These are phyloP conservation scores for Torymus auratus DNA, from an alignment of 2,888 invertebrate genomes.

Conservation along the genomic window DNA sequence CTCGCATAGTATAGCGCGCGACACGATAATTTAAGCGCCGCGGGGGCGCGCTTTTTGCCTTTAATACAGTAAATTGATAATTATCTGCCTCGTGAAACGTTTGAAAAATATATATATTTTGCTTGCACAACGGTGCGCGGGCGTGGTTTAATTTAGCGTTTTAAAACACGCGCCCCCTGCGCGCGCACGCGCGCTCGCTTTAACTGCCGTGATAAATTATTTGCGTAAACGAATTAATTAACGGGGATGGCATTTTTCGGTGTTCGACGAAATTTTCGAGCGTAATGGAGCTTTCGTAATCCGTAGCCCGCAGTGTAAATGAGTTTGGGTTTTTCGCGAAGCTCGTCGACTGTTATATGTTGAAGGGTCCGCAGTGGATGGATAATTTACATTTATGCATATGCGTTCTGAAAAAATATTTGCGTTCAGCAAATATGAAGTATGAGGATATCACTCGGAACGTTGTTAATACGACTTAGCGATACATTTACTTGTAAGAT, in stretches of 20 bases:
- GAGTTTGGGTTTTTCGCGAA: no score
- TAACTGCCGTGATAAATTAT: neutral
- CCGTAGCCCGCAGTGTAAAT: no score
- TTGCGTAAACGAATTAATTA: constrained; percentile 8
- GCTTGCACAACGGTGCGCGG: neutral
- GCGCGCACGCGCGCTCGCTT: neutral
- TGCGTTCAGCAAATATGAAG: no score
- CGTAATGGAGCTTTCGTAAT: neutral
- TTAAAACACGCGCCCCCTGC: neutral
- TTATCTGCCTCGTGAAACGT: neutral
- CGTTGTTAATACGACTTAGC: no score
- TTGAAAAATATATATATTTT: constrained; percentile 27
- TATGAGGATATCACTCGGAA: no score
- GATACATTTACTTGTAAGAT: no score
- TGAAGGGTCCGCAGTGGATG: no score
- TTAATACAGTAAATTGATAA: constrained; percentile 9
- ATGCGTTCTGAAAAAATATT: no score
- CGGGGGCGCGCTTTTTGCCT: neutral
- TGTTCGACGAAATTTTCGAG: neutral
- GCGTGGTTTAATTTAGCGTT: constrained; percentile 8
- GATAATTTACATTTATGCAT: no score
- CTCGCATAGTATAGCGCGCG: neutral
- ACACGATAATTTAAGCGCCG: neutral
- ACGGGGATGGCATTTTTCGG: neutral
- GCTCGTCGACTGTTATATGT: no score